Evolutionary conservation across 2,797 vertebrate genomes (phyloP), one percentile per base, ranked within the genome.

Genomic region (Bradypodion pumilum): DNA sequence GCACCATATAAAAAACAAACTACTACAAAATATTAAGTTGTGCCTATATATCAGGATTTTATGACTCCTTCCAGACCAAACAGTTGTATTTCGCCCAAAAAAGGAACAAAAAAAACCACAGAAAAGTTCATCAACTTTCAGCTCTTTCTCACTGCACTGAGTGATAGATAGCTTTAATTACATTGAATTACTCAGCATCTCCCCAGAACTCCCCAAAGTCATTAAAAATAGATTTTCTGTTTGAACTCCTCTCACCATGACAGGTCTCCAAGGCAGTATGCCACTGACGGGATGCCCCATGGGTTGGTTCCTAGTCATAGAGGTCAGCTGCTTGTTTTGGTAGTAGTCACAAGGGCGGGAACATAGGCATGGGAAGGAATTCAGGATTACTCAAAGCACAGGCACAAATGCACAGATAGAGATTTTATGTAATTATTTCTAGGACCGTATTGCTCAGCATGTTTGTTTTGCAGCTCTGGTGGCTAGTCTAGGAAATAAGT

Each of bases 151-250:
- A 44, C 66, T 75, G 93, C 88, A 44, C 66, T 75, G 93, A 95
- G 93, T 97, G 97, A 98, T 97, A 96, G 97, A 98, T 98, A 95
- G 95, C 91, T 96, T 97, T 98, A 97, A 97, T 98, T 97, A 97
- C 96, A 95, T 89, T 90, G 95, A 96, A 95, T 96, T 96, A 93
- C 95, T 95, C 96, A 95, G 95, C 94, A 91, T 90, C 94, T 91
- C 90, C 81, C 78, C 92, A 90, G 72, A 90, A 77, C 95, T 97
- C 96, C 95, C 96, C 95, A 92, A 95, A 96, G 97, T 97, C 97
- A 97, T 98, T 98, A 98, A 97, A 98, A 97, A 98, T 97, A 96
- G 96, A 97, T 97, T 95, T 96, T 94, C 95, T 95, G 94, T 96
- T 91, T 96, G 96, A 95, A 92, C 92, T 91, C 27, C 72, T 86